Evolutionary conservation across 2,888 invertebrate genomes (phyloP).

Genomic region (Eudasyphora cyanicolor): DNA sequence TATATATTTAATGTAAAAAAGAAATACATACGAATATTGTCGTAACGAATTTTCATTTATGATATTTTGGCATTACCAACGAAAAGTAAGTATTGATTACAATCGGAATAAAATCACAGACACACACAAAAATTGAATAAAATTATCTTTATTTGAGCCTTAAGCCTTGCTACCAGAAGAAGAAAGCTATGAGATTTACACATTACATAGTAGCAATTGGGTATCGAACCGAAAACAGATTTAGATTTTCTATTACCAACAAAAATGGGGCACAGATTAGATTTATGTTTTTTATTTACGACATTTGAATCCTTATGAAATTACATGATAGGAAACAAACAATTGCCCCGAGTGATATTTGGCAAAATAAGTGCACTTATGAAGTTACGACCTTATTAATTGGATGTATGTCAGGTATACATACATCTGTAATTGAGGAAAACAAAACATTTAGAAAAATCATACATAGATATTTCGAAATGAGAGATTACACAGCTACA

Average conservation of each 20-base stretch:
- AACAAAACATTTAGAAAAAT: too few species aligned
- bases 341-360: too few species aligned
- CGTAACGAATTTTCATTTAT: slow-evolving; percentile 9
- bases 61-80: neutral
- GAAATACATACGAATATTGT: slow-evolving; percentile 1
- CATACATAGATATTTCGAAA: too few species aligned
- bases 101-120: neutral
- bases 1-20: slow-evolving; percentile 47
- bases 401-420: too few species aligned
- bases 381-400: too few species aligned
- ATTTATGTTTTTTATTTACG: neutral
- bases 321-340: neutral
- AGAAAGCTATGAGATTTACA: too few species aligned
- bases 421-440: too few species aligned
- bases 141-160: neutral
- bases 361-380: too few species aligned
- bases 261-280: neutral
- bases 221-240: neutral
- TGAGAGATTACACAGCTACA: too few species aligned
- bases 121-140: neutral
- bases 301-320: neutral
- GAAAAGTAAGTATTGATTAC: slow-evolving; percentile 27
- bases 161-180: neutral
- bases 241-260: neutral
- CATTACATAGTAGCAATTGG: neutral